Base-by-base conservation (phyloP, 1,140 invertebrate genomes). In the Drosophila repletoides region DNA sequence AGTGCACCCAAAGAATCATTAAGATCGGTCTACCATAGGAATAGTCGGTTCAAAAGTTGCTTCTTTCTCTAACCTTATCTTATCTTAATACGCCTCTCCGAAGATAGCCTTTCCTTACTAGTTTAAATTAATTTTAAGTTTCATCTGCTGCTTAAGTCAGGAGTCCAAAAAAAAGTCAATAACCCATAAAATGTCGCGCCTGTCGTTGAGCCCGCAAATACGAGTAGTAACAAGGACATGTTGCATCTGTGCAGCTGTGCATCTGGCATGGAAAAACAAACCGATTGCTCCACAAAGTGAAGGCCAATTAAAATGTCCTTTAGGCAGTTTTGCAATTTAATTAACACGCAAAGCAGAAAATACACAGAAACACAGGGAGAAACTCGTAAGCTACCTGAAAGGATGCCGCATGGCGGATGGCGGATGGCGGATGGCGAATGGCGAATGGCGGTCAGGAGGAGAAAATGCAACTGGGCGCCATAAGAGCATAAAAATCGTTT, bases 221-320 rank as follows among this genome's bases (percentile, higher is more conserved):
- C 2, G 15, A n/a, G 2, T n/a, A n/a, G 3, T n/a, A n/a, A n/a
- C n/a, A n/a, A n/a, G 4, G 5, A 43, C 21, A 26, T 14, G 19
- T 12, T 34, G 29, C 19, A 43, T 24, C 15, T 17, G 36, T n/a
- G n/a, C n/a, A n/a, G n/a, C n/a, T n/a, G n/a, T n/a, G n/a, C n/a
- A n/a, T n/a, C n/a, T n/a, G n/a, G n/a, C n/a, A n/a, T n/a, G 10
- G 6, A 14, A 22, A 28, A 45, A 15, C 40, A 43, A 38, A 46
- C 67, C 45, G 17, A 15, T 17, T 70, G 65, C 26, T 31, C 52
- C 58, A 67, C 80, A 72, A 79, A 84, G 58, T 71, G 70, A 84
- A 79, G 74, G 79, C 71, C 79, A 84, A 84, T 84, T 84, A 84
- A 84, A 86, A 79, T 75, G 74, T 75, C 80, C 80, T 72, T 80